Base-by-base conservation (phyloP, 2,113 vertebrate genomes). In the Aspiorhynchus laticeps region DNA sequence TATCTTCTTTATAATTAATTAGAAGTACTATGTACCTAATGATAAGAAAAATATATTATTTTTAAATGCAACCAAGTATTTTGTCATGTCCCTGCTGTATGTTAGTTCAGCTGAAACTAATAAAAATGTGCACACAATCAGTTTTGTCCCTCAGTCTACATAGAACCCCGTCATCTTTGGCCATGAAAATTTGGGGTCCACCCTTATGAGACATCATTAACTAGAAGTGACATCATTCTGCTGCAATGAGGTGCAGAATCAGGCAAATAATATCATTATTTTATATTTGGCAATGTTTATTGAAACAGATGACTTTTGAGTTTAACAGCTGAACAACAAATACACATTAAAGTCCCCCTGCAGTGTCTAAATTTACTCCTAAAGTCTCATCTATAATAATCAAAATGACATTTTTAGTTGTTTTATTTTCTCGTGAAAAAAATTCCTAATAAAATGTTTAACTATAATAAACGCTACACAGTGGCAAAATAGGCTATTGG, bases 211-310 rank as follows among this genome's bases (percentile, higher is more conserved):
- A 48, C 6, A 12, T 3, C 12, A 10, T 28, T 76, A 17, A 46
- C 38, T 41, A 48, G n/a, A 76, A 26, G 41, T 76, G 73, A 75
- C n/a, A 28, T 46, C 73, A 75, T 75, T 75, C 73, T 26, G 73
- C 41, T 75, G 41, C 69, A 24, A 12, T 43, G 73, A 46, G 38
- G n/a, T 75, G 12, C 38, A 46, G n/a, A 17, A 41, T 10, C 21
- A 41, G 36, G 9, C 19, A 24, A 73, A 41, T 41, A 24, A 38
- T 11, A 80, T 17, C 4, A 26, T 26, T 15, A 43, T 43, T 41
- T 24, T 2, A 41, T 41, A 24, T 73, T 41, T 12, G 24, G 33
- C 69, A 6, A 41, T 73, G n/a, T 81, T 31, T 38, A 19, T 19
- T 41, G 7, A 36, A 26, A 38, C 3, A 17, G 7, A 77, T 43